phyloP scores from a whole-genome alignment of 92 coral and sea anemone genomes.

The Zoanthus gigantus region DNA sequence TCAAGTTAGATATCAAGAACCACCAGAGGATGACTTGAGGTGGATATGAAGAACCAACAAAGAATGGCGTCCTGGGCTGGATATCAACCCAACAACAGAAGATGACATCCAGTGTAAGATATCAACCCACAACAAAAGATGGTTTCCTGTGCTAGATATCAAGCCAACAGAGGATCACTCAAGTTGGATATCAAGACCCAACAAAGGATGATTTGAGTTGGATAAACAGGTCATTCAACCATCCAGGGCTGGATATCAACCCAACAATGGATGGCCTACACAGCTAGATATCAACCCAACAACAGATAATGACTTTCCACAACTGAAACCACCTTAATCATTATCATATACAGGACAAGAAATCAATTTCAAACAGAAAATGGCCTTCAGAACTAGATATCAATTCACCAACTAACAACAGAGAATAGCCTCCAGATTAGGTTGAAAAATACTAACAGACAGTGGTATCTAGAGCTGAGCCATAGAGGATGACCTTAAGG shows the following conservation, averaged over 20 bases:
- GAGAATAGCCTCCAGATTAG: neutral
- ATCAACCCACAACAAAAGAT: too few relatives aligned
- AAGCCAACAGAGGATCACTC: too few relatives aligned
- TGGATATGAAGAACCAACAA: too few relatives aligned
- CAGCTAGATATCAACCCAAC: neutral
- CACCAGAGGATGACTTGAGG: too few relatives aligned
- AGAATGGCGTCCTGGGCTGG: neutral
- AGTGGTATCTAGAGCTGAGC: too few relatives aligned
- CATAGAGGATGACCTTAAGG: too few relatives aligned
- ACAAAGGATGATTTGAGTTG: too few relatives aligned
- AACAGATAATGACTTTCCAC: neutral
- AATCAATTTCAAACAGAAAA: neutral
- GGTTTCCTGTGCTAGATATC: too few relatives aligned
- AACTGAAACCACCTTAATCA: neutral
- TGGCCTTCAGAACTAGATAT: neutral
- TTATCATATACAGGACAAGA: neutral
- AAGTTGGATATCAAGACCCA: too few relatives aligned
- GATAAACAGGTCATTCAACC: neutral
- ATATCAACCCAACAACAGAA: conserved; percentile 9
- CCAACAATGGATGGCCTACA: neutral
- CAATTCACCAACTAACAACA: neutral
- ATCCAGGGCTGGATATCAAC: neutral
- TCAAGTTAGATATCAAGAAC: too few relatives aligned
- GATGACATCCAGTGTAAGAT: neutral
- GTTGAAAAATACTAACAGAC: too few relatives aligned